Evolutionary conservation across 2,113 vertebrate genomes (phyloP).

Genomic region (Capricornis sumatraensis): DNA sequence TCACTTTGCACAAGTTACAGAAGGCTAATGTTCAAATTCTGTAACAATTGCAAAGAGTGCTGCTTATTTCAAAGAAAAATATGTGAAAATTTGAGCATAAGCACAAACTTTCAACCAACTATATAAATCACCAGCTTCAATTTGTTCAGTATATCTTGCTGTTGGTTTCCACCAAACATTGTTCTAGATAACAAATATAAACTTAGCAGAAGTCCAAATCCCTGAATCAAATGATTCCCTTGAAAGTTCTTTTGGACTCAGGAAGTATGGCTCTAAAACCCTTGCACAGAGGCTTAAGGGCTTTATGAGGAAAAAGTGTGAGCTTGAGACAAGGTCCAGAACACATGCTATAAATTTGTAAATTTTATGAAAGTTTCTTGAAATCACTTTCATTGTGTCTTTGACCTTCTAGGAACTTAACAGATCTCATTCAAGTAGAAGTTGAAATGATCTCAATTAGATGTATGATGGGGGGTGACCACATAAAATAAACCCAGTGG

Average conservation of each 20-base stretch:
- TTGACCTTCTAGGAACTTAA: neutral
- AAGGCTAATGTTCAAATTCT: neutral
- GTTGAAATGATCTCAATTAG: neutral
- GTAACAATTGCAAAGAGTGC: neutral
- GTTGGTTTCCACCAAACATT: neutral
- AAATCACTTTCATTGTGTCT: neutral
- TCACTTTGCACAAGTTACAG: neutral
- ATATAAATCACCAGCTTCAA: neutral
- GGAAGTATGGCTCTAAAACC: neutral
- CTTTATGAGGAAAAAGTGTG: neutral
- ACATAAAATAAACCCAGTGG: neutral
- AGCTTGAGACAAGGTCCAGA: neutral
- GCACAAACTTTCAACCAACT: neutral
- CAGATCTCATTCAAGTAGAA: neutral
- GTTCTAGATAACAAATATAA: neutral
- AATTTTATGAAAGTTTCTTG: neutral
- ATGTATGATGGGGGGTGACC: neutral
- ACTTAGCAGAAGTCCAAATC: neutral
- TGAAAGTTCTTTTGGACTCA: neutral
- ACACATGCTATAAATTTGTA: neutral
- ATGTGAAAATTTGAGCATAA: neutral
- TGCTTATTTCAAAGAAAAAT: neutral
- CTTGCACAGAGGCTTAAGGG: neutral
- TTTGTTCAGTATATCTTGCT: neutral
- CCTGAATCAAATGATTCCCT: neutral